Conservation (phyloP, 23 tunicate species). For the Trididemnum clinides region DNA sequence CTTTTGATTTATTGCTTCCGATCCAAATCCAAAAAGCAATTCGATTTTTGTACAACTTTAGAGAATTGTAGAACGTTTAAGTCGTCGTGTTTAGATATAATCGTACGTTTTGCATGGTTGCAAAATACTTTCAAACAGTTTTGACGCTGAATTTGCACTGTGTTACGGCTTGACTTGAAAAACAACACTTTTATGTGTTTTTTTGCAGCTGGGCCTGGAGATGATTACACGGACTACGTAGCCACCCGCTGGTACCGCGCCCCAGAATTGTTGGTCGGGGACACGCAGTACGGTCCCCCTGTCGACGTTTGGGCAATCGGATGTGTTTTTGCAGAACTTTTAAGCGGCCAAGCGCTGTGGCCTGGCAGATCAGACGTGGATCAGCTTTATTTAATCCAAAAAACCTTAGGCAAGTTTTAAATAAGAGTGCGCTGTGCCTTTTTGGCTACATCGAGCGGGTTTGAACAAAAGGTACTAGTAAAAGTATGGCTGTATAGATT, state of each 20-base stretch:
- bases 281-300: slow-evolving; percentile 97
- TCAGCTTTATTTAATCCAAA: slow-evolving; percentile 92
- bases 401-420: slow-evolving; percentile 72
- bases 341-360: slow-evolving; percentile 95
- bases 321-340: slow-evolving; percentile 95
- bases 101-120: too few species aligned
- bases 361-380: slow-evolving; percentile 98
- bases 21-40: too few species aligned
- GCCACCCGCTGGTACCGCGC: slow-evolving; percentile 99
- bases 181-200: background rate
- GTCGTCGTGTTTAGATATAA: too few species aligned
- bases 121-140: too few species aligned
- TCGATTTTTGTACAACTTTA: background rate
- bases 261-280: slow-evolving; percentile 96
- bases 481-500: too few species aligned
- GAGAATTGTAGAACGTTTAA: background rate
- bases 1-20: too few species aligned
- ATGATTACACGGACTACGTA: slow-evolving; percentile 97
- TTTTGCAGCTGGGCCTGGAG: slow-evolving; percentile 95
- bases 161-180: too few species aligned
- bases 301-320: slow-evolving; percentile 99
- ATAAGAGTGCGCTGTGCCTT: background rate
- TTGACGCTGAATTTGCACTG: too few species aligned
- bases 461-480: too few species aligned
- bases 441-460: too few species aligned